These are phyloP conservation scores for Synanthedon vespiformis DNA, from an alignment of 2,888 invertebrate species.

Conservation along the genomic window DNA sequence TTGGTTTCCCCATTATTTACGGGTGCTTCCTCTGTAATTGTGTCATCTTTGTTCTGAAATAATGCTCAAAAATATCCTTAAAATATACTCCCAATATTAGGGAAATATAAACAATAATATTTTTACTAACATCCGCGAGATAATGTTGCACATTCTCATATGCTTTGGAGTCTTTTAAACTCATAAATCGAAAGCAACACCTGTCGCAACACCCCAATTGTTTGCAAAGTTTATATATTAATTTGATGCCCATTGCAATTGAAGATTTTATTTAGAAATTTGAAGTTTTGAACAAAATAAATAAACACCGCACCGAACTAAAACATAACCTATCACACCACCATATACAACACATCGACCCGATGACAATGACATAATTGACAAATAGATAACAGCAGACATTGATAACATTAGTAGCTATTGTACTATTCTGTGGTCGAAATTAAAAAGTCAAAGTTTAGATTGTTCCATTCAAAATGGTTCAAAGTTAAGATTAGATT, in stretches of 20 bases:
- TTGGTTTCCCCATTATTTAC: too few relatives aligned
- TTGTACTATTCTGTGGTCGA: too few relatives aligned
- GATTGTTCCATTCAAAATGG: too few relatives aligned
- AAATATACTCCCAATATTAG: background rate
- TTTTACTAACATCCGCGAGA: conserved; percentile 56
- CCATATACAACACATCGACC: too few relatives aligned
- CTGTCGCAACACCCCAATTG: conserved; percentile 74
- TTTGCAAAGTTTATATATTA: conserved; percentile 33
- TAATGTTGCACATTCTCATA: conserved; percentile 63
- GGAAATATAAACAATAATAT: conserved; percentile 2
- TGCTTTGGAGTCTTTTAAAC: conserved; percentile 65
- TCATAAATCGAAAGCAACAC: conserved; percentile 78
- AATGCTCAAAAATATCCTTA: too few relatives aligned
- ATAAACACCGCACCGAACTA: background rate
- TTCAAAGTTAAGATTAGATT: too few relatives aligned
- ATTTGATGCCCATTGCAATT: conserved; percentile 9
- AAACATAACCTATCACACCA: too few relatives aligned
- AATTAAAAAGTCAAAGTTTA: too few relatives aligned
- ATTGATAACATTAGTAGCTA: too few relatives aligned
- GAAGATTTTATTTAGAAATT: conserved; percentile 29
- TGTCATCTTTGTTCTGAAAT: conserved; percentile 6
- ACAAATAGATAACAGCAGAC: too few relatives aligned
- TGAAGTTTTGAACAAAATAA: background rate
- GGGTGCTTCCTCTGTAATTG: background rate
- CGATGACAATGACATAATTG: too few relatives aligned